Base-by-base conservation (phyloP, 2,888 invertebrate species). In the Pogonocherus hispidulus region DNA sequence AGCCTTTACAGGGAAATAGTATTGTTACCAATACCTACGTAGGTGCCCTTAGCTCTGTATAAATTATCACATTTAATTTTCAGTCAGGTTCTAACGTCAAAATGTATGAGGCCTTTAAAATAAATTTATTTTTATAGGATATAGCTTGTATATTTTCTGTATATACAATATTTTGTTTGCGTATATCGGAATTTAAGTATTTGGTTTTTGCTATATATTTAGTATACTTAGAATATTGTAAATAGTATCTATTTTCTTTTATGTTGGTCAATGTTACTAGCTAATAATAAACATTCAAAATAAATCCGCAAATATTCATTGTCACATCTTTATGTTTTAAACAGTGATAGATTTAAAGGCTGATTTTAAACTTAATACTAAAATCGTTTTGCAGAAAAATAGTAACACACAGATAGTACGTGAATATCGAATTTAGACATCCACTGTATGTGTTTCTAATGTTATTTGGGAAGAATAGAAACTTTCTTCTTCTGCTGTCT, bases 51-150 rank as follows among this genome's bases (percentile, higher is more conserved):
- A 32, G 11, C 23, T n/a, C 23, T 23, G 23, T 23, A 23, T 6
- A 32, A 2, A n/a, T 47, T 59, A 59, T 2, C 5, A 35, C 16
- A 47, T 35, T 20, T 52, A 4, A 32, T 57, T 57, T 46, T 27
- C 4, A 27, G 16, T 37, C 41, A 27, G 23, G 18, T 59, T 47
- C 14, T 27, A 35, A 44, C 19, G 27, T 59, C 32, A 6, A 59
- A 47, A 32, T 19, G 9, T 47, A 46, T 27, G 59, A 59, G 59
- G 59, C 59, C 59, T 59, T 59, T 46, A 27, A n/a, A 20, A 59
- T 18, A 47, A 47, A 44, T 23, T 55, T 44, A 41, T 59, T 59
- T 59, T 59, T 59, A 47, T 59, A 59, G 59, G 27, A 47, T 16
- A 49, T 59, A 57, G 46, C 18, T 22, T n/a, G n/a, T 47, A 59